A percentile compares a stretch with the other conserved stretches of the same genome.
Conservation (phyloP, 2,888 invertebrate genomes). For the Agelastica alni region DNA sequence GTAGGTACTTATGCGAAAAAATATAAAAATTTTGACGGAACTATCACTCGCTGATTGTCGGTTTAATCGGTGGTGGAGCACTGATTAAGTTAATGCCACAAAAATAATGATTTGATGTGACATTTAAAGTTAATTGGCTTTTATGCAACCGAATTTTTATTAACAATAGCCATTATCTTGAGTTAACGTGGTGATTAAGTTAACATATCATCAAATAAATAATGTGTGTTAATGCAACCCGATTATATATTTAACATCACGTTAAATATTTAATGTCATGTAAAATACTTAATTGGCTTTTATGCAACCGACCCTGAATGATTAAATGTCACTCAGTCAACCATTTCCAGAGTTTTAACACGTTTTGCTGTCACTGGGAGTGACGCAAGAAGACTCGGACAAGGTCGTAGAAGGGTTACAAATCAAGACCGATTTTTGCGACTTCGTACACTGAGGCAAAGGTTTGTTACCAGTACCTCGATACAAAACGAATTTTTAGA, state of each 20-base stretch:
- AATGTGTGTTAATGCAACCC: neutral
- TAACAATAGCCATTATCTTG: neutral
- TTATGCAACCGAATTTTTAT: neutral
- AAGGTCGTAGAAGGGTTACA: too few relatives aligned
- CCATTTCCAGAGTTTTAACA: too few relatives aligned
- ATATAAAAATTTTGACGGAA: too few relatives aligned
- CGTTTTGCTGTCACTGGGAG: too few relatives aligned
- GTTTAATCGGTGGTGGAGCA: neutral
- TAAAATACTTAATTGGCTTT: constrained; percentile 2
- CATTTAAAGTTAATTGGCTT: neutral
- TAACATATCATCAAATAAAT: neutral
- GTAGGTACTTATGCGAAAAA: neutral
- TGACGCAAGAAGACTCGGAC: too few relatives aligned
- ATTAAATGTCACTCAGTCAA: too few relatives aligned
- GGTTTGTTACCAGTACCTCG: too few relatives aligned
- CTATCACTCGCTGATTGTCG: neutral
- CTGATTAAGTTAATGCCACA: neutral
- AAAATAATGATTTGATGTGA: neutral
- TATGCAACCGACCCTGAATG: too few relatives aligned
- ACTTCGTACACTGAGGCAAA: too few relatives aligned
- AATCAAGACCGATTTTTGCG: too few relatives aligned
- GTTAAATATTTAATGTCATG: neutral
- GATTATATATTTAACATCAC: neutral
- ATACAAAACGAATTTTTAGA: too few relatives aligned
- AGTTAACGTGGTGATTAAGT: neutral